These are phyloP conservation scores for Hemicordylus capensis DNA, from an alignment of 2,113 vertebrate species.

Conservation along the genomic window DNA sequence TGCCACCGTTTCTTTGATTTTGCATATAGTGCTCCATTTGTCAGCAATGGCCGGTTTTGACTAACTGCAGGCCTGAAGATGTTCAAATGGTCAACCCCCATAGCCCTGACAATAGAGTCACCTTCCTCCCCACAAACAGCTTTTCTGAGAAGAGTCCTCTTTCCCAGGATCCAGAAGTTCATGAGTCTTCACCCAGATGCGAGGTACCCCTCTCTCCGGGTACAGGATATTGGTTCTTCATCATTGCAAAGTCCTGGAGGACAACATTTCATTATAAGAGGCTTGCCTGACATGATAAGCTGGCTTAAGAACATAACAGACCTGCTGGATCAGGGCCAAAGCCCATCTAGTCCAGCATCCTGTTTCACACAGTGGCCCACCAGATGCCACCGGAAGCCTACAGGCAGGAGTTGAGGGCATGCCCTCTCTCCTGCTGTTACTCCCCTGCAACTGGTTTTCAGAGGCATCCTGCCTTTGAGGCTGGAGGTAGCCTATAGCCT, in stretches of 20 bases:
- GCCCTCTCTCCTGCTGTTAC: too few species aligned
- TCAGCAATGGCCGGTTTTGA: not conserved
- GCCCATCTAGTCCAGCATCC: too few species aligned
- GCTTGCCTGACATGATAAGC: too few species aligned
- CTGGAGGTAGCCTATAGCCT: too few species aligned
- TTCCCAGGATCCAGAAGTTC: not conserved
- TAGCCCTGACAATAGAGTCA: too few species aligned
- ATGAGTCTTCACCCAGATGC: not conserved
- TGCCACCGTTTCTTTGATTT: not conserved
- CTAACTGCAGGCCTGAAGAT: not conserved
- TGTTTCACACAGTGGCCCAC: too few species aligned
- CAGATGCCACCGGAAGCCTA: too few species aligned
- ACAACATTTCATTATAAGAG: not conserved
- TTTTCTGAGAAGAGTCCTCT: not conserved
- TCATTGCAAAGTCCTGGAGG: not conserved
- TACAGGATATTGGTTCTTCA: not conserved
- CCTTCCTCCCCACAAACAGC: not conserved
- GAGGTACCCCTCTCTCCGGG: not conserved
- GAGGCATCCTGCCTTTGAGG: too few species aligned
- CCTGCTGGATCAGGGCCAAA: too few species aligned
- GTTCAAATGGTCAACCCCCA: not conserved
- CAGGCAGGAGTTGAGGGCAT: too few species aligned
- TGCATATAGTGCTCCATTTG: not conserved
- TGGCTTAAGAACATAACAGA: too few species aligned
- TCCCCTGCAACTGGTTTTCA: too few species aligned